Percentiles rank a stretch among this genome's conserved stretches.
These are phyloP conservation scores for Apodemia duryi DNA, from an alignment of 2,888 invertebrate species.

Conservation along the genomic window DNA sequence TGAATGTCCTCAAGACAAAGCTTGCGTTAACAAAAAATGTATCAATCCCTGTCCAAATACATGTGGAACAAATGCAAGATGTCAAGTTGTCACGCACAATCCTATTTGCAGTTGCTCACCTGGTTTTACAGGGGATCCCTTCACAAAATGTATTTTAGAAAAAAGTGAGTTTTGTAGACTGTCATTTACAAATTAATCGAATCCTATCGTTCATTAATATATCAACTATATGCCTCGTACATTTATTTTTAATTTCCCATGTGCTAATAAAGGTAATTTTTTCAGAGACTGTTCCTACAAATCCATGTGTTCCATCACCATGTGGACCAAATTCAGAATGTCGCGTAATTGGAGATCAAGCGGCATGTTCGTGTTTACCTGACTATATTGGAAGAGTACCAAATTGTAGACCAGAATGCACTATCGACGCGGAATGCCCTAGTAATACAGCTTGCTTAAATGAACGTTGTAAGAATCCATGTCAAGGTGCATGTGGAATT, in stretches of 20 bases:
- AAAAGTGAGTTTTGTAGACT: constrained; percentile 68
- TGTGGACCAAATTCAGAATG: constrained; percentile 92
- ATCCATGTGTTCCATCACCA: constrained; percentile 89
- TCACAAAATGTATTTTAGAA: constrained; percentile 82
- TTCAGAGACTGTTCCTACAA: constrained; percentile 51
- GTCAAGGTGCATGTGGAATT: constrained; percentile 86
- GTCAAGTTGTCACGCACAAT: constrained; percentile 91
- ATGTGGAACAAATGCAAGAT: constrained; percentile 89
- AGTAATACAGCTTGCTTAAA: constrained; percentile 89
- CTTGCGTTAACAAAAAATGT: constrained; percentile 90
- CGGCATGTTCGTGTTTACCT: constrained; percentile 90
- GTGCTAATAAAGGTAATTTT: constrained; percentile 9
- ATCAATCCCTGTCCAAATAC: constrained; percentile 89
- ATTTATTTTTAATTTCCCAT: background rate
- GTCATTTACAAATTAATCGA: background rate
- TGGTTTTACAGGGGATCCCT: constrained; percentile 90
- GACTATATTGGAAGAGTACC: constrained; percentile 92
- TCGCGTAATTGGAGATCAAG: constrained; percentile 87
- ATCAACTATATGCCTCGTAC: too few species aligned
- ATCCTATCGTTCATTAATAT: background rate
- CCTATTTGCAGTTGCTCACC: constrained; percentile 91
- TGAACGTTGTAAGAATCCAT: constrained; percentile 91
- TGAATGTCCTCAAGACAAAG: constrained; percentile 89
- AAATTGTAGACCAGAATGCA: constrained; percentile 91
- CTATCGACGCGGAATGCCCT: constrained; percentile 88